Evolutionary conservation across 2,888 invertebrate species (phyloP), one percentile per base, ranked within the genome.

Genomic region (Drosophila neoperkinsi): DNA sequence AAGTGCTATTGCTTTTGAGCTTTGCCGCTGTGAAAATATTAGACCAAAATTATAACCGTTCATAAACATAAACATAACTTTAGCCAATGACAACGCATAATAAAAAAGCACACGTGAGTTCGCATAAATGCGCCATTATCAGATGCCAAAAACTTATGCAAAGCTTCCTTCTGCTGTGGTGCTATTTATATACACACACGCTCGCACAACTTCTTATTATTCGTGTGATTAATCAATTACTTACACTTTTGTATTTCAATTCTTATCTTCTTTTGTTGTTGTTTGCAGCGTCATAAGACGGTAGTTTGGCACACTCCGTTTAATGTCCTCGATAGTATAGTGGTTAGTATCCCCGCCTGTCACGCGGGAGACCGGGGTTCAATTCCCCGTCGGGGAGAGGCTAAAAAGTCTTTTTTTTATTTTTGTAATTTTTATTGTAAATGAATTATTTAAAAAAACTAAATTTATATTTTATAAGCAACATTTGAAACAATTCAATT

Each of bases 351-450:
- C 82, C 79, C 79, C 79, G 79, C 79, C 80, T 83, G 80, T 80
- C 84, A 81, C 81, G 82, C 76, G 82, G 81, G 81, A 79, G 85
- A 81, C 80, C 83, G 85, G 77, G 85, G 85, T 81, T 81, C 80
- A 81, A 81, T 84, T 81, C 86, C 81, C 86, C 86, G 81, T 82
- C 84, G 86, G 82, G 86, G 84, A 86, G 80, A 68, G 6, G 7
- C 33, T 18, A 6, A 0, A 25, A 4, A 10, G 31, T 55, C 41
- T 31, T 10, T 61, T 31, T 61, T 31, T 62, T 74, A 25, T 78
- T 33, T n/a, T 6, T 18, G 0, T 36, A 7, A 18, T 36, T 36
- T 36, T 7, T 7, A 34, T 16, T 36, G 7, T 18, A 36, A 18
- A 7, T 18, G 3, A 36, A 36, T 18, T 36, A 36, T 36, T 33